Percentiles rank a stretch among this genome's conserved stretches.
phyloP scores from a whole-genome alignment of 2,888 invertebrate species.

The Pycnomerus fuliginosus region DNA sequence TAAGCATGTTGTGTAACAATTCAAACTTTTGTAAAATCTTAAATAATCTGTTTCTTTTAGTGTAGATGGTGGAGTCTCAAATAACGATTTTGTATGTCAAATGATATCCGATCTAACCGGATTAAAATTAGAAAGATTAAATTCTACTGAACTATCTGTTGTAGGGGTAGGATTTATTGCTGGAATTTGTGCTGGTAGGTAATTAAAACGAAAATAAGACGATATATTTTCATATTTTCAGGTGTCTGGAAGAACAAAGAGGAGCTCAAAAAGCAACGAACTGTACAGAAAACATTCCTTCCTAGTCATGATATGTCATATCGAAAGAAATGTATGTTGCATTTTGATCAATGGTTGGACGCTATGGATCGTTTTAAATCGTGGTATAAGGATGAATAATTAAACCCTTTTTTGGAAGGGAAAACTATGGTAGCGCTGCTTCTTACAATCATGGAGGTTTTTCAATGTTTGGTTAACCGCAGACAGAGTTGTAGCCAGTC shows the following conservation, averaged over 20 bases:
- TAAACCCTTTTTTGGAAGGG: no score
- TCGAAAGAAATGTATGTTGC: slow-evolving; percentile 41
- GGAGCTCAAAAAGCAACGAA: slow-evolving; percentile 62
- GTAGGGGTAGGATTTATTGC: slow-evolving; percentile 85
- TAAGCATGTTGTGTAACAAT: slow-evolving; percentile 60
- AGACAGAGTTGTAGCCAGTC: no score
- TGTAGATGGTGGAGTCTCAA: slow-evolving; percentile 94
- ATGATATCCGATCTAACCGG: slow-evolving; percentile 81
- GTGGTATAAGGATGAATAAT: slow-evolving; percentile 54
- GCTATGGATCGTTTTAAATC: slow-evolving; percentile 59
- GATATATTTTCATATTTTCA: slow-evolving; percentile 11
- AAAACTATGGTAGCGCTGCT: no score
- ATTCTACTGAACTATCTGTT: slow-evolving; percentile 77
- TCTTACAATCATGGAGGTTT: no score
- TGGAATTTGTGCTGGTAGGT: slow-evolving; percentile 72
- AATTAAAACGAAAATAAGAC: slow-evolving; percentile 1
- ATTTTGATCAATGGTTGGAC: slow-evolving; percentile 57
- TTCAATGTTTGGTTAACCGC: no score
- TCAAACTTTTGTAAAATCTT: neutral
- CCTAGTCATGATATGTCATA: slow-evolving; percentile 47
- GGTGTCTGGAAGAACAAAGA: slow-evolving; percentile 54
- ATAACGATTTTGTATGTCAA: slow-evolving; percentile 89
- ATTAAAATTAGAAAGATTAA: slow-evolving; percentile 71
- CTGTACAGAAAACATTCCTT: slow-evolving; percentile 62
- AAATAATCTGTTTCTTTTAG: slow-evolving; percentile 55